phyloP scores from a whole-genome alignment of 2,113 vertebrate species.

The Neodon shergylaensis region DNA sequence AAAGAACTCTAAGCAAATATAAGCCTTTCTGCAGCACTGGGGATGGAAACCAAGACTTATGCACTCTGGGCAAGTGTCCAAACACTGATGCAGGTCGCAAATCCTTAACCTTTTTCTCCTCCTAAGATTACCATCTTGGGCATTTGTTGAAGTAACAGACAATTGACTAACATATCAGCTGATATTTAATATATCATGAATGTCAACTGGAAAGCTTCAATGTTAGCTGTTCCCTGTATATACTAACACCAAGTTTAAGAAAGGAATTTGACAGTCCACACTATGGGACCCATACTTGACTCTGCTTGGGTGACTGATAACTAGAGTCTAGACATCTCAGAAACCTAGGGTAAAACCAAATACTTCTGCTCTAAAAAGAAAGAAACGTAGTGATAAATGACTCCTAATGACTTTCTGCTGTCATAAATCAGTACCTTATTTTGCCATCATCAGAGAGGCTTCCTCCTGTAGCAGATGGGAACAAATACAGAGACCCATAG shows the following conservation, averaged over 20 bases:
- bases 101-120: not conserved
- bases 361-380: not conserved
- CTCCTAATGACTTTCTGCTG: not conserved
- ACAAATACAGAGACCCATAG: not conserved
- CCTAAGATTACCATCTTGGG: not conserved
- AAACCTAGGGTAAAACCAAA: not conserved
- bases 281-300: not conserved
- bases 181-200: not conserved
- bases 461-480: not conserved
- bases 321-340: not conserved
- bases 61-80: not conserved
- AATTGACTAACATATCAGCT: not conserved
- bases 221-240: not conserved
- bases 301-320: not conserved
- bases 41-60: too few relatives aligned
- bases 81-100: not conserved
- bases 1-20: not conserved
- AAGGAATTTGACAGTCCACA: not conserved
- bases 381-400: not conserved
- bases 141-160: not conserved
- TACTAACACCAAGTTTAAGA: not conserved
- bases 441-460: not conserved
- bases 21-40: not conserved
- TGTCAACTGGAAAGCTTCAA: not conserved
- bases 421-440: not conserved